Evolutionary conservation across 2,888 invertebrate genomes (phyloP), one percentile per base, ranked within the genome.

Genomic region (Ichneumoninae sp.): DNA sequence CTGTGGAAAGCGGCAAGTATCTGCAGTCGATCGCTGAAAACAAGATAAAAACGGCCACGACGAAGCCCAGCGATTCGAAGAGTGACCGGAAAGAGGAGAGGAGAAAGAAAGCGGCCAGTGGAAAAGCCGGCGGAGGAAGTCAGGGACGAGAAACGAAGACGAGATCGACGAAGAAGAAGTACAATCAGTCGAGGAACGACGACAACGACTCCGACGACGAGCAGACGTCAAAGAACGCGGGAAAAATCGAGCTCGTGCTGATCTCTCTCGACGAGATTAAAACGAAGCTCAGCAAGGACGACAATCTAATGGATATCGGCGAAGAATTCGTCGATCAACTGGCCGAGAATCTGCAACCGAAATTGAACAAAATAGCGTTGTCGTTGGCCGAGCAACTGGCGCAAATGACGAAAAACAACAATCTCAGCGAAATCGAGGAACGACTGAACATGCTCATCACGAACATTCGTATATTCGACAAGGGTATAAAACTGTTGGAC

Each of bases 61-160:
- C 94, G 44, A 47, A 88, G 1, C 86, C 94, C 47, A 36, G 74
- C 6, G 86, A 81, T 16, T 82, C 81, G 50, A 95, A 96, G 94
- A 94, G 95, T 57, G 97, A 97, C 89, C 96, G 96, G 90, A 96
- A 98, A 85, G 98, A 99, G 78, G 98, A 98, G 90, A 95, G 98
- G 13, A 95, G 98, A 82, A 97, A 97, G 91, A 98, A 98, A 93
- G 98, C 98, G 1, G 94, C 96, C 5, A 96, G 96, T 36, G 98
- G 98, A 1, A 98, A 98, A 95, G 96, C 96, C 70, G 98, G 98
- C 16, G 98, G 98, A 19, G 98, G 98, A 1, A 96, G 97, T 13
- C 98, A 98, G 93, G 99, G 99, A 0, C 95, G 99, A 54, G 99
- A 99, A 95, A 98, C 98, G 0, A 99, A 98, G 95, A 98, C 98